Evolutionary conservation across 2,888 invertebrate species (phyloP), one percentile per base, ranked within the genome.

Genomic region (Anagyrus pseudococci): DNA sequence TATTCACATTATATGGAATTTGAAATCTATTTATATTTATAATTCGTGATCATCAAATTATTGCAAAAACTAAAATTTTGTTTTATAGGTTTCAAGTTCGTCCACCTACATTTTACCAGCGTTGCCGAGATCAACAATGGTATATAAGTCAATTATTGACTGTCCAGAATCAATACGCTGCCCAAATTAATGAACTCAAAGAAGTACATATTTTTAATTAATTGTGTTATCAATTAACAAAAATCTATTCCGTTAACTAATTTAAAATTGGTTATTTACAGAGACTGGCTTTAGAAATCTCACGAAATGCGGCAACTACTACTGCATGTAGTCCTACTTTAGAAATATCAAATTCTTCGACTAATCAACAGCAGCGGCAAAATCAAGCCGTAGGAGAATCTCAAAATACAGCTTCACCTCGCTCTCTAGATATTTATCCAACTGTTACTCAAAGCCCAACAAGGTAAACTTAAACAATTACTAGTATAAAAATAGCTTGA

Each of bases 91-190:
- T 94, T 82, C 93, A 94, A 85, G 96, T 96, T 23, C 88, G 96
- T 33, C 92, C 96, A 29, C 95, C 96, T 4, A 96, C 95, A 48
- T 96, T 94, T 83, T 95, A 92, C 81, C 96, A 96, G 81, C 90
- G 94, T 59, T 94, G 94, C 78, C 87, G 95, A 67, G 96, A 96
- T 82, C 94, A 94, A 77, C 93, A 94, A 79, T 94, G 93, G 93
- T 93, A 92, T 79, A 94, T 95, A 69, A 89, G 89, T 77, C 94
- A 94, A 79, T 83, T 96, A 64, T 86, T 93, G 70, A 87, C 89
- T 13, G 86, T 91, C 72, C 93, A 94, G 80, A 88, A 89, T 74
- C 92, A 93, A 75, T 89, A 92, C 73, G 84, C 90, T 26, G 85
- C 89, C 54, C 93, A 94, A 80, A 90, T 94, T 61, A 92, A 90